Evolutionary conservation across 2,888 invertebrate species (phyloP).

Genomic region (Cantharis rustica): DNA sequence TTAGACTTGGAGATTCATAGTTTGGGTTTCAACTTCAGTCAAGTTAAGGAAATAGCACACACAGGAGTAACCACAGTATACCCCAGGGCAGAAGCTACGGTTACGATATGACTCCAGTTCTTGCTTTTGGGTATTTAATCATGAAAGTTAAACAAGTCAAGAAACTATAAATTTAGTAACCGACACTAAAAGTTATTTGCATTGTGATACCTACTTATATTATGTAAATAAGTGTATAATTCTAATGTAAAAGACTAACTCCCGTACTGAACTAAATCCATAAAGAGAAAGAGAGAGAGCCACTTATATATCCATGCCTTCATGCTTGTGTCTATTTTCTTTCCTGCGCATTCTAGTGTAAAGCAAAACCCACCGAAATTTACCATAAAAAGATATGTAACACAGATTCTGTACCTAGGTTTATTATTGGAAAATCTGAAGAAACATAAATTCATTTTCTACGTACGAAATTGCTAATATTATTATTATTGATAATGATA

Average conservation of each 20-base stretch:
- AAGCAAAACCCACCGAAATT: neutral
- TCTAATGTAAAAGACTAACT: neutral
- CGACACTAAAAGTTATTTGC: neutral
- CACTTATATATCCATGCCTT: neutral
- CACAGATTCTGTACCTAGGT: neutral
- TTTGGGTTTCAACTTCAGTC: constrained; percentile 24
- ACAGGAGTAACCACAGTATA: constrained; percentile 31
- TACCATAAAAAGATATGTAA: neutral
- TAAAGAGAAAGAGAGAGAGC: neutral
- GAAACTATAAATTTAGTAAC: constrained; percentile 1
- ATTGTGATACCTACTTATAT: neutral
- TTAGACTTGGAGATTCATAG: constrained; percentile 30
- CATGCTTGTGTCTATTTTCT: neutral
- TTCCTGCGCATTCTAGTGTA: neutral
- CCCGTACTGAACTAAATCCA: neutral
- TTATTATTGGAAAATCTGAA: neutral
- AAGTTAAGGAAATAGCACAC: constrained; percentile 28
- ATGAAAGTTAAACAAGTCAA: constrained; percentile 21
- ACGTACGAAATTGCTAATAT: neutral
- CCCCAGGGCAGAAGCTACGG: constrained; percentile 28
- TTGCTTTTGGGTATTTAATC: constrained; percentile 25
- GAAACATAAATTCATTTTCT: neutral
- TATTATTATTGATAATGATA: neutral
- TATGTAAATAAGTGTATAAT: neutral
- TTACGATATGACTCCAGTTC: constrained; percentile 11